Evolutionary conservation across 2,113 vertebrate genomes (phyloP), one percentile per base, ranked within the genome.

Genomic region (Datnioides undecimradiatus): DNA sequence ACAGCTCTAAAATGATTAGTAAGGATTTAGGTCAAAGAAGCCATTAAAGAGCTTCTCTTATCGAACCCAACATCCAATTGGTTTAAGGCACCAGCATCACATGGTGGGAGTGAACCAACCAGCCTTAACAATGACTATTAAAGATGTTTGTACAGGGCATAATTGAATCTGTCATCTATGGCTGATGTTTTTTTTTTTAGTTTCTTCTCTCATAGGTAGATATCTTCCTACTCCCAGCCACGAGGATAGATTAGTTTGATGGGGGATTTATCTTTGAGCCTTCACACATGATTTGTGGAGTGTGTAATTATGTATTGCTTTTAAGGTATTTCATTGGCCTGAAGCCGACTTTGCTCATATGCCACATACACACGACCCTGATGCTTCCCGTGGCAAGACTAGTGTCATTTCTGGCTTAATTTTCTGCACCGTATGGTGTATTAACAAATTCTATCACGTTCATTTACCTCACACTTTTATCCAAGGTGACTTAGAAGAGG

Each of bases 21-120:
- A 36, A 57, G 85, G 92, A 94, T 93, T 93, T 90, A 80, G 90
- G 89, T 93, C 69, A 90, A 87, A 79, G 76, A 88, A 80, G 66
- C 79, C 83, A 80, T 87, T 84, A 84, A 87, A 76, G 45, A 84
- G n/a, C 70, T 74, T 54, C 46, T 67, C 76, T 82, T 88, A 78
- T 87, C 85, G 21, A 45, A 3, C 21, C 23, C 7, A 51, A 71
- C 80, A 82, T 74, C 83, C 86, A 80, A 43, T 85, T 69, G 70
- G 48, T 55, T 69, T 21, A 58, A 38, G 64, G 38, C 51, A 29
- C 27, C 66, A 29, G 63, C 25, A 12, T 83, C 73, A 86, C 83
- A 62, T 79, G 85, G 71, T 7, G 4, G 40, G 11, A 38, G 76
- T 48, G 57, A 64, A 34, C 80, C 82, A 76, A 76, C 33, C 66